These are phyloP conservation scores for Monopterus albus DNA, from an alignment of 2,113 vertebrate genomes.

Conservation along the genomic window DNA sequence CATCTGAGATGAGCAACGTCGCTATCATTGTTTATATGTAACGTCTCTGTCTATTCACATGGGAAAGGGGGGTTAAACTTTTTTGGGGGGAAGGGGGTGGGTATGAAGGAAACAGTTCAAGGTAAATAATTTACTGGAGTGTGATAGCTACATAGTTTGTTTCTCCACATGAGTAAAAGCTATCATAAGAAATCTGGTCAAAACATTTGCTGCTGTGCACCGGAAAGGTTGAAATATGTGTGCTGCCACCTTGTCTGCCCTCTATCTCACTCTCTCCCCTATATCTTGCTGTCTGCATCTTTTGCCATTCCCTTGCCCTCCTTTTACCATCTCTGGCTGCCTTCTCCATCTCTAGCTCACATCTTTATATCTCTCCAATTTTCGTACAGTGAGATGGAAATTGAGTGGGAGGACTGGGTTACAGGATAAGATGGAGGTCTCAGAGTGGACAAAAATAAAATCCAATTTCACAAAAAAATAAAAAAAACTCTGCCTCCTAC, in stretches of 20 bases:
- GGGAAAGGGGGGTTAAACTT: too few relatives aligned
- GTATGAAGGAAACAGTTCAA: constrained; percentile 4
- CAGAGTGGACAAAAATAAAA: constrained; percentile 79
- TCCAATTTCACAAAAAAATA: constrained; percentile 70
- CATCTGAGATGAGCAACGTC: constrained; percentile 62
- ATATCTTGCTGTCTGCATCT: constrained; percentile 64
- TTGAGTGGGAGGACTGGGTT: constrained; percentile 77
- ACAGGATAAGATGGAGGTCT: constrained; percentile 81
- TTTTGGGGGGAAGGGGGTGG: too few relatives aligned
- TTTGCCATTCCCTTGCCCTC: constrained; percentile 56
- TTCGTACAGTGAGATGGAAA: constrained; percentile 77
- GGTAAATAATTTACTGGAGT: constrained; percentile 37
- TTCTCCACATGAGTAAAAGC: constrained; percentile 38
- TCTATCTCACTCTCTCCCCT: constrained; percentile 32
- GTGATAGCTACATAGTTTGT: constrained; percentile 26
- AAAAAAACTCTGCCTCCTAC: constrained; percentile 33
- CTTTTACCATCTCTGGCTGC: constrained; percentile 55
- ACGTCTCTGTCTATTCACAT: constrained; percentile 39
- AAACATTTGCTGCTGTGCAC: constrained; percentile 48
- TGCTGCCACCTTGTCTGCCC: constrained; percentile 49
- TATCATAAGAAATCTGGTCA: constrained; percentile 52
- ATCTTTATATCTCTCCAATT: constrained; percentile 82
- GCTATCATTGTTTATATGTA: constrained; percentile 43
- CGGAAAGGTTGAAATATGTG: constrained; percentile 57
- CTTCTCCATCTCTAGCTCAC: constrained; percentile 74